Evolutionary conservation across 2,888 invertebrate species (phyloP).

Genomic region (Periphyllus acericola): DNA sequence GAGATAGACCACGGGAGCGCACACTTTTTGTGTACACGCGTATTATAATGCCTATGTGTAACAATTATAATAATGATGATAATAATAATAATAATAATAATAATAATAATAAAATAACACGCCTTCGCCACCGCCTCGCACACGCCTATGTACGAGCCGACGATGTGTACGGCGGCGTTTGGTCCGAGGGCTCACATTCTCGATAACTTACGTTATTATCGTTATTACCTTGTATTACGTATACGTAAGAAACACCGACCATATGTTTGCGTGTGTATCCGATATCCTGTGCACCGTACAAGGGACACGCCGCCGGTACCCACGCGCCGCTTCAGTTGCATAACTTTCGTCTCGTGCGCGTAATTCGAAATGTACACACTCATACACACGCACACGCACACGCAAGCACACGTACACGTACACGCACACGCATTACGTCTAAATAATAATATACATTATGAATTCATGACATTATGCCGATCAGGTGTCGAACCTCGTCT

Average conservation of each 20-base stretch:
- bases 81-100: slow-evolving; percentile 12
- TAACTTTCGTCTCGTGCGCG: slow-evolving; percentile 46
- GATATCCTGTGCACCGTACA: slow-evolving; percentile 42
- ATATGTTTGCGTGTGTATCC: slow-evolving; percentile 39
- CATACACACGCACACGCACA: neutral
- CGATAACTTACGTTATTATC: neutral
- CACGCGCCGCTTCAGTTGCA: slow-evolving; percentile 31
- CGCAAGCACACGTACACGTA: too few relatives aligned
- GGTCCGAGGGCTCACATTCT: neutral
- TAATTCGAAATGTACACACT: slow-evolving; percentile 2
- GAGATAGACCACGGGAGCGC: neutral
- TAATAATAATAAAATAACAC: slow-evolving; percentile 29
- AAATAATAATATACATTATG: neutral
- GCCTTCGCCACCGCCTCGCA: slow-evolving; percentile 34
- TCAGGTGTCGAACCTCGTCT: slow-evolving; percentile 17
- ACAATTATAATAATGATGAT: neutral
- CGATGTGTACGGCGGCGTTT: neutral
- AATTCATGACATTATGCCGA: neutral
- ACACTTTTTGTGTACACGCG: neutral
- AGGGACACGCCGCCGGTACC: slow-evolving; percentile 35
- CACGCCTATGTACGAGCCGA: neutral
- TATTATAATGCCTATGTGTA: neutral
- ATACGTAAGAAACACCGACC: slow-evolving; percentile 14
- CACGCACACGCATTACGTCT: too few relatives aligned
- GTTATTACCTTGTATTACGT: neutral